Base-by-base conservation (phyloP, 2,797 vertebrate species). In the Heteromormyrus szaboi region DNA sequence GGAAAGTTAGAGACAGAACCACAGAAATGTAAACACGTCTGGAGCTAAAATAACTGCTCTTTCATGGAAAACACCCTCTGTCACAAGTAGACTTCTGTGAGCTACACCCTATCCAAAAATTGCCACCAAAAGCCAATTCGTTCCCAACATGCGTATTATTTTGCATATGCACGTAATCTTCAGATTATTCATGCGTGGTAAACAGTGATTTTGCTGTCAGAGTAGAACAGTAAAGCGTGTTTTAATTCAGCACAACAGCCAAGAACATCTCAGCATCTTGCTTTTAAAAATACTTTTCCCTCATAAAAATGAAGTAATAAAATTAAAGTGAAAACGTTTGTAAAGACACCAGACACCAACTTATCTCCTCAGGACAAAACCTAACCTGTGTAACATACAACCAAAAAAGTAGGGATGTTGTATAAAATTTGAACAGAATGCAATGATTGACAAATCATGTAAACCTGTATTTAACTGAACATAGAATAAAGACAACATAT, bases 11-110 rank as follows among this genome's bases (percentile, higher is more conserved):
- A 97, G 97, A 97, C 96, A 95, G 96, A 96, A 97, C 97, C 97
- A 96, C 97, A 97, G 96, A 97, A 97, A 97, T 97, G 97, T 97
- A 97, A 97, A 97, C 96, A 97, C 92, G 97, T 97, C 97, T 97
- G 96, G 95, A 97, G 96, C 96, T 96, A 97, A 97, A 97, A 97
- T 97, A 97, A 97, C 96, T 96, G 93, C 89, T 94, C 96, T 96
- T 96, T 97, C 96, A 97, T 96, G 97, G 96, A 97, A 97, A 97
- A 97, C 97, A 97, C 96, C 95, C 95, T 96, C 91, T 89, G 92
- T 96, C 95, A 97, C 96, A 97, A 96, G 96, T 94, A 94, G 94
- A 96, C 96, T 95, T 95, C 96, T 96, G 96, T 97, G 96, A 93
- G 95, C 96, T 94, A 92, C 53, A 94, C 95, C 95, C 96, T 95